phyloP scores from a whole-genome alignment of 2,888 invertebrate genomes.

The Fragum sueziense region DNA sequence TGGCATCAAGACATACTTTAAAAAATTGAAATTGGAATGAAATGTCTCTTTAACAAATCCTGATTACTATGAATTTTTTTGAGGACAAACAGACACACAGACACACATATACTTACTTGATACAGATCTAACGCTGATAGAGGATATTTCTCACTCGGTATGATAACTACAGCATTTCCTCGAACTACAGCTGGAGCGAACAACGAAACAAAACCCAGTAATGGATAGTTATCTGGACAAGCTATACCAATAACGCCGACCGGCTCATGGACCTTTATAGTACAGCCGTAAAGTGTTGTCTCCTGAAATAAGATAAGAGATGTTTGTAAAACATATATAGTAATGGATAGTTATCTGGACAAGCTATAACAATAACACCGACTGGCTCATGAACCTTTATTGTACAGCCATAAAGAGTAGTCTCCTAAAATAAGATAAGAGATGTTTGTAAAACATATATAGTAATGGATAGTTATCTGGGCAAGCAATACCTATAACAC shows the following conservation, averaged over 20 bases:
- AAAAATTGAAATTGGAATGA: no score
- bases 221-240: constrained; percentile 81
- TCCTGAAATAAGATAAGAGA: constrained; percentile 67
- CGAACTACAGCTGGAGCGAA: constrained; percentile 82
- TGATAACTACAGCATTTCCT: constrained; percentile 82
- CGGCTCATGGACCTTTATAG: constrained; percentile 82
- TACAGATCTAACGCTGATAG: constrained; percentile 81
- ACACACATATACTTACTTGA: constrained; percentile 75
- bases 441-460: not conserved
- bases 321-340: not conserved
- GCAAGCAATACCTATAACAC: constrained; percentile 83
- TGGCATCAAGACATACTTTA: no score
- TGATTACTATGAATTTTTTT: not conserved
- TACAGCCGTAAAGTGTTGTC: constrained; percentile 81
- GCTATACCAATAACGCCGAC: constrained; percentile 83
- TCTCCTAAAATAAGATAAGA: not conserved
- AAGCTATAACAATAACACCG: not conserved
- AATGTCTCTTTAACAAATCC: no score
- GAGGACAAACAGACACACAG: not conserved
- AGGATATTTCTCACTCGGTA: constrained; percentile 82
- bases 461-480: constrained; percentile 82
- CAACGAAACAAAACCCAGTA: constrained; percentile 82
- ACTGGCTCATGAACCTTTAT: not conserved
- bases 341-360: not conserved
- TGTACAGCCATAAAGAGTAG: not conserved